Evolutionary conservation across 2,888 invertebrate genomes (phyloP), one percentile per base, ranked within the genome.

Genomic region (Lasioglossum pauxillum): DNA sequence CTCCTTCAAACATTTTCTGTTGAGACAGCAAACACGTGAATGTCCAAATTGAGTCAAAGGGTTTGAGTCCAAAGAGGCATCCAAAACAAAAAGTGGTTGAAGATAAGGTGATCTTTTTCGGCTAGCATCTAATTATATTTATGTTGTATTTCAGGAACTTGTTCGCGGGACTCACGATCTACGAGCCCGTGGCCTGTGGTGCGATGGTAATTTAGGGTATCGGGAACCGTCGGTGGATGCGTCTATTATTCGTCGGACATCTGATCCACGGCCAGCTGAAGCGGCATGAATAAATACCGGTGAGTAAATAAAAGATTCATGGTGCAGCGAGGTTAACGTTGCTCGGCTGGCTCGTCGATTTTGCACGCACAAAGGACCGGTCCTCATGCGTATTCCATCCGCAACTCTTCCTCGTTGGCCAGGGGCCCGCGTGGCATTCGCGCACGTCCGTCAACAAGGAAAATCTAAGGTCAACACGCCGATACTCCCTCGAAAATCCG

Each of bases 341-440:
- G 73, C 60, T 49, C 14, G 75, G 46, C 41, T 64, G 16, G 49
- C 71, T 60, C 41, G 41, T 72, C 69, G 82, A 86, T 88, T 88
- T 88, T 75, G 86, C 88, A 88, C 82, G 83, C 85, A 75, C 77
- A 80, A 78, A 88, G 85, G 83, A 88, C 83, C 82, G 85, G 82
- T 75, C 88, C 83, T 84, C 82, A 76, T 88, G 82, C 69, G 80
- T 92, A 92, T 92, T 92, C 92, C 85, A 88, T 80, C 75, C 89
- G 89, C 81, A 88, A 78, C 82, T 89, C 84, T 92, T 92, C 92
- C 92, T 92, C 89, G 88, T 92, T 92, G 91, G 90, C 90, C 72
- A 41, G 64, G 27, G 78, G 89, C 90, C 90, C 90, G 73, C 75
- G 75, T 73, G 71, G 73, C 92, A 91, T 92, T 91, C 91, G 76